Base-by-base conservation (phyloP, 2,113 vertebrate genomes). In the Otocyon megalotis region DNA sequence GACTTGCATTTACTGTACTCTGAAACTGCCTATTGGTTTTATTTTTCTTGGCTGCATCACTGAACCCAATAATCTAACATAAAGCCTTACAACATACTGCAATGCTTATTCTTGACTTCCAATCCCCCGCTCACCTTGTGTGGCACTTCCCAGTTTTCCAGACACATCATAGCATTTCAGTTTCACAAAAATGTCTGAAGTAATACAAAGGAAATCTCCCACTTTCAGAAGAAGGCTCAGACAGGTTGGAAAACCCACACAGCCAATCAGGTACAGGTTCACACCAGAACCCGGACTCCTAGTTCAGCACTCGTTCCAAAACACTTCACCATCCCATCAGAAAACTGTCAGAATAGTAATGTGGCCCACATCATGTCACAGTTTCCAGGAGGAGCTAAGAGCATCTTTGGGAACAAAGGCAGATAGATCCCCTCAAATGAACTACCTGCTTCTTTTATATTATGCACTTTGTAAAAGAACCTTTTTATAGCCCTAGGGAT, bases 351-450 rank as follows among this genome's bases (percentile, higher is more conserved):
- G 35, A 72, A 81, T 26, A 28, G 24, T 53, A 35, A 53, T 6
- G 54, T 17, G 58, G 48, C 50, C n/a, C 30, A 67, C 0, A 10
- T 10, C 30, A 4, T 19, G 30, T 53, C 35, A 28, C 13, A 14
- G 15, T 83, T 90, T 94, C 54, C 56, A 85, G 3, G 2, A 92
- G 79, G 3, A 69, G 35, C 22, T 58, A 24, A 95, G 90, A 54
- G 74, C 54, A 24, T 76, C 50, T 72, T 77, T 19, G 76, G 62
- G 96, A 88, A 81, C 84, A 95, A 95, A 95, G 63, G 84, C 62
- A 2, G 12, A 84, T 11, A 20, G 20, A 80, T n/a, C 11, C 65
- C 43, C 50, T 87, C 80, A 71, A 88, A 88, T 9, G 30, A 92
- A 88, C 24, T 62, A 90, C n/a, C 50, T 62, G 22, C 20, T 96